Base-by-base conservation (phyloP, 2,888 invertebrate genomes). In the Trichogramma evanescens region DNA sequence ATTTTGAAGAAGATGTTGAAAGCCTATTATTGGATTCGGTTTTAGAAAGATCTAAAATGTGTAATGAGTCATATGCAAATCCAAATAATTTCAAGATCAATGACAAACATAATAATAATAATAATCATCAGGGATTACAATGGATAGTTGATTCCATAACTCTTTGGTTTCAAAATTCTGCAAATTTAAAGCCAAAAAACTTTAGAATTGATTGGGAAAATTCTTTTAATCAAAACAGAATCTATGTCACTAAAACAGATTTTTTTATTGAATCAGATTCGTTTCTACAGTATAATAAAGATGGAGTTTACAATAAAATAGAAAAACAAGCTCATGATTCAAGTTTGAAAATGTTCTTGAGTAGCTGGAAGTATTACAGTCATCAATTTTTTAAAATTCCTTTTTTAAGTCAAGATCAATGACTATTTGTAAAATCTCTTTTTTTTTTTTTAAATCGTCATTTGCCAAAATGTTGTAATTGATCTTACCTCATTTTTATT, bases 351-450 rank as follows among this genome's bases (percentile, higher is more conserved):
- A 67, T 69, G 52, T 59, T 67, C 13, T 64, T 66, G 44, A 65
- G 69, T 50, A 68, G 72, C 51, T 75, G 74, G 75, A 69, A 65
- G 59, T 69, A 73, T 64, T 73, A 73, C 58, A 66, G 66, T 8
- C 66, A 65, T 45, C 69, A 65, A 59, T 63, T 67, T 54, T 66
- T 64, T 50, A 45, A 58, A 53, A 41, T 60, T 57, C 50, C 51
- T 61, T 10, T 59, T 61, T 10, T 59, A 40, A 61, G 51, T 54
- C 61, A 59, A 39, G 48, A 50, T 51, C 58, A 56, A 38, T 61
- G 50, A 57, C 45, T 2, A 26, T 45, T 50, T 6, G n/a, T 6
- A 2, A 51, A 50, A 10, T 53, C 50, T 55, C 38, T n/a, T 9
- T 10, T 39, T n/a, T 39, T n/a, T 40, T 51, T 13, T 45, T 42